Evolutionary conservation across 1,140 invertebrate genomes (phyloP), one percentile per base, ranked within the genome.

Genomic region (Drosophila kohkoa): DNA sequence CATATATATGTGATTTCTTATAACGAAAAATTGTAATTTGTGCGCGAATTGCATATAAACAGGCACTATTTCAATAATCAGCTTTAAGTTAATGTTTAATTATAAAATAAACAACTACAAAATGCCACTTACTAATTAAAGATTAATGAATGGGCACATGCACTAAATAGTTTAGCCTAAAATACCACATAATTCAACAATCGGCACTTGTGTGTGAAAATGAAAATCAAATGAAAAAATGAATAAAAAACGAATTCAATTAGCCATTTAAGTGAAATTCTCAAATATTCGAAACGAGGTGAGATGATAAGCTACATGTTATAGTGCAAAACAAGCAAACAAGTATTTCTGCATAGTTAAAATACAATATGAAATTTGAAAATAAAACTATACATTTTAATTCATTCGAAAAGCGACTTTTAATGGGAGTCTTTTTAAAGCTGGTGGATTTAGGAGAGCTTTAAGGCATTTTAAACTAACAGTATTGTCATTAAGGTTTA

Each of bases 21-120:
- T 10, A 79, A 62, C 57, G 46, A 35, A 52, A 82, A 68, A 55
- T 46, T 46, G 46, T 63, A 76, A 65, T 76, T 76, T 70, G 63
- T 59, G 59, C 77, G 69, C 59, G 54, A 48, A 60, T 28, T 69
- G 48, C 41, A 62, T 52, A 38, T 38, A 11, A 45, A 51, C 28
- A 65, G 30, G 73, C 68, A 55, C 54, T 76, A 60, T 62, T 62
- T 68, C 63, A 77, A 72, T 87, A 87, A 88, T 70, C 80, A 88
- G 80, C 70, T 83, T 87, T 87, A 87, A 88, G 83, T 88, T 87
- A 83, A 88, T 82, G 66, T 82, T 73, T 80, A 82, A 81, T 30
- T 30, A 73, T 15, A 45, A 67, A 67, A 38, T 59, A 55, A 49
- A 51, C 43, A 48, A 48, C 35, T 38, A 51, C 68, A 69, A 49